Conservation (phyloP, 2,113 vertebrate genomes). For the Scopus umbretta region DNA sequence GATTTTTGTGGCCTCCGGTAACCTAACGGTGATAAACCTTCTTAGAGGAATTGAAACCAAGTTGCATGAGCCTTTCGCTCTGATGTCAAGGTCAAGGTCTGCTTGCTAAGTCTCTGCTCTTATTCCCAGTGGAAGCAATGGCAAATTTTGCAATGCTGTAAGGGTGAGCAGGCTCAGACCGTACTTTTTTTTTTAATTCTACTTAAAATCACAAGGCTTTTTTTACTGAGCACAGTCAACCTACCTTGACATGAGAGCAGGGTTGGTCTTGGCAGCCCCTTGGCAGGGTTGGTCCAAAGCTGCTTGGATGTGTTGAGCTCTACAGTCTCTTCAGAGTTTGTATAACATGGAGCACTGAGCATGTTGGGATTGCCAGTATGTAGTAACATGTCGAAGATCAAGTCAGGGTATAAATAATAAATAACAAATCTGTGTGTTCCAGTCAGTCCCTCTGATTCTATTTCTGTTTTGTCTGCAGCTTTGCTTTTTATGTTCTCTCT, state of each 20-base stretch:
- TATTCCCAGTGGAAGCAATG: background rate
- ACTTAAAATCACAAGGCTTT: background rate
- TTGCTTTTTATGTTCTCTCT: background rate
- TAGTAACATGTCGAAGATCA: slow-evolving; percentile 5
- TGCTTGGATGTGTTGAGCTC: background rate
- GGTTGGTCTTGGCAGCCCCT: too few relatives aligned
- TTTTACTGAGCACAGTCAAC: background rate
- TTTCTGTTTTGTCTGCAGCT: slow-evolving; percentile 12
- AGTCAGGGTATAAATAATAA: slow-evolving; percentile 52
- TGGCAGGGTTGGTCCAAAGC: background rate
- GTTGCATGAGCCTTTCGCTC: background rate
- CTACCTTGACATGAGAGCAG: background rate
- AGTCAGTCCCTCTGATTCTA: slow-evolving; percentile 27
- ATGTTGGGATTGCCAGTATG: background rate
- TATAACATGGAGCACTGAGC: background rate
- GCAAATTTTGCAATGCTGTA: background rate
- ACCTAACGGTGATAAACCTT: background rate
- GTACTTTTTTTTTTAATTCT: background rate
- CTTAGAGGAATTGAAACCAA: background rate
- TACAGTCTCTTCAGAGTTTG: background rate
- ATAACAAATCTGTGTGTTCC: slow-evolving; percentile 47
- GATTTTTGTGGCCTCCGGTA: background rate
- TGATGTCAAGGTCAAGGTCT: background rate
- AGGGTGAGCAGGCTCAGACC: background rate
- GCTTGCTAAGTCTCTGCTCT: background rate